These are phyloP conservation scores for Phocoena sinus DNA, from an alignment of 2,113 vertebrate species.

Conservation along the genomic window DNA sequence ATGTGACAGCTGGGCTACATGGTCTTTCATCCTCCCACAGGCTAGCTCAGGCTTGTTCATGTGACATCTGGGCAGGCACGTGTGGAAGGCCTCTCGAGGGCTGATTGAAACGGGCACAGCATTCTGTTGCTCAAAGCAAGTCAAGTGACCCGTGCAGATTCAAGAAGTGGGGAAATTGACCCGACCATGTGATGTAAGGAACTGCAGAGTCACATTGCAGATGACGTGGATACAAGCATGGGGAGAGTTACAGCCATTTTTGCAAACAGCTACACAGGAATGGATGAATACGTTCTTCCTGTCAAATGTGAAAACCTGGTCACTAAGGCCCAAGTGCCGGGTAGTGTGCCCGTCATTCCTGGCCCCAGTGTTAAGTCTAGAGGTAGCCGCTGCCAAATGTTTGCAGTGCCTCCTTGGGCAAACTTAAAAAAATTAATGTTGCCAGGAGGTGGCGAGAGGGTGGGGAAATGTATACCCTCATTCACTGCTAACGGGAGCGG, in stretches of 20 bases:
- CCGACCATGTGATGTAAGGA: accelerated
- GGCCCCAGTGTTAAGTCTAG: background rate
- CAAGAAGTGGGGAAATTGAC: background rate
- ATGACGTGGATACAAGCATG: background rate
- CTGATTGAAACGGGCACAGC: background rate
- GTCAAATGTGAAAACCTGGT: background rate
- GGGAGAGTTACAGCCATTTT: background rate
- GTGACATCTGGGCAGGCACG: background rate
- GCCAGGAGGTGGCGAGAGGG: background rate
- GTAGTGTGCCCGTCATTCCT: accelerated
- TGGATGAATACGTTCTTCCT: background rate
- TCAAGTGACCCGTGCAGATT: background rate
- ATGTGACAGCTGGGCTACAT: background rate
- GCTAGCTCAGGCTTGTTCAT: background rate
- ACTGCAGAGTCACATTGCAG: accelerated
- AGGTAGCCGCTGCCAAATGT: background rate
- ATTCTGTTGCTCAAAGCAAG: background rate
- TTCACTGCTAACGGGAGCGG: background rate
- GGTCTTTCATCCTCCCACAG: background rate
- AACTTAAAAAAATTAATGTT: background rate
- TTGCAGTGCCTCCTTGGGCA: background rate
- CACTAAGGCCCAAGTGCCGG: background rate
- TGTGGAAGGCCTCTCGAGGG: background rate
- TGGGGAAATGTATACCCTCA: background rate
- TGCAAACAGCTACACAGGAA: background rate